These are phyloP conservation scores for Sigmodon hispidus DNA, from an alignment of 2,113 vertebrate species.

Conservation along the genomic window DNA sequence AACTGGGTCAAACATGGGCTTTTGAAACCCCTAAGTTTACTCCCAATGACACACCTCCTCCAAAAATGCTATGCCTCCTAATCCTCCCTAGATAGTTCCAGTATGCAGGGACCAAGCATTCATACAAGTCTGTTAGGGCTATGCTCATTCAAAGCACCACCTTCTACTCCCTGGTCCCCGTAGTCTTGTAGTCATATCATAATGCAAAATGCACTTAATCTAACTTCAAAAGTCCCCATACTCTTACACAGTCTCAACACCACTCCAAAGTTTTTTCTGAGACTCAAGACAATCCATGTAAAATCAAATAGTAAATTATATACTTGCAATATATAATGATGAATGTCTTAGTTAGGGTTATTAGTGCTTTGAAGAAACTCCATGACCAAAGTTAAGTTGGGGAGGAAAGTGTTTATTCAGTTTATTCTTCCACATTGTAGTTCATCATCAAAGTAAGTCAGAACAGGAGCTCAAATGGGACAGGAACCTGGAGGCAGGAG, in stretches of 20 bases:
- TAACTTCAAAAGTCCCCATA: background rate
- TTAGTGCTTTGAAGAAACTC: background rate
- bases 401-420: background rate
- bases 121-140: background rate
- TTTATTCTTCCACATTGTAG: background rate
- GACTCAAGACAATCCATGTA: background rate
- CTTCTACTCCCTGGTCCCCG: background rate
- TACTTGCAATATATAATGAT: background rate
- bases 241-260: background rate
- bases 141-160: background rate
- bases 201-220: background rate
- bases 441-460: background rate
- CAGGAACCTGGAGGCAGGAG: background rate
- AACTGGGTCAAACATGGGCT: background rate
- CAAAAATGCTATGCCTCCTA: background rate
- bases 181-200: background rate
- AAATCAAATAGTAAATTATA: background rate
- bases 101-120: background rate
- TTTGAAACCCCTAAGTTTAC: background rate
- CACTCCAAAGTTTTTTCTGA: background rate
- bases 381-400: background rate
- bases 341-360: background rate
- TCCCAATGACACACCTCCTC: background rate
- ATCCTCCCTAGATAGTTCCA: background rate
- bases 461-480: background rate